These are phyloP conservation scores for Notolepis coatsorum DNA, from an alignment of 2,797 vertebrate species.

Conservation along the genomic window DNA sequence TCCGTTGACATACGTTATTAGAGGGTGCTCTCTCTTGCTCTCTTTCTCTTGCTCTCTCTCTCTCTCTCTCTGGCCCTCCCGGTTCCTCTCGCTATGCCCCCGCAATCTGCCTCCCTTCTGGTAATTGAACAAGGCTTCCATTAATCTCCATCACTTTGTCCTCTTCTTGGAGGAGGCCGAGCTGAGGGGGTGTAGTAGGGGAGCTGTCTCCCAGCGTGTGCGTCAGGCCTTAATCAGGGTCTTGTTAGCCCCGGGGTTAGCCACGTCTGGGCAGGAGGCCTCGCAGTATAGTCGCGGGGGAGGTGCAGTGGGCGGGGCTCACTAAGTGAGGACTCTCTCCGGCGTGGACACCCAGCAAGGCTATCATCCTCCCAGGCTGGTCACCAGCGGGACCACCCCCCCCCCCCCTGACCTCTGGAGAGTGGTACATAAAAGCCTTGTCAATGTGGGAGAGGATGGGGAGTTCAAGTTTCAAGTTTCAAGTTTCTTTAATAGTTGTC, in stretches of 20 bases:
- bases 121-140: slow-evolving; percentile 63
- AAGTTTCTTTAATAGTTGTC: no score
- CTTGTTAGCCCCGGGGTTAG: slow-evolving; percentile 60
- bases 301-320: slow-evolving; percentile 19
- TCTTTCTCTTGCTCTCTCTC: no score
- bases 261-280: slow-evolving; percentile 18
- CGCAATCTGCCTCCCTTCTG: slow-evolving; percentile 42
- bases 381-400: slow-evolving; percentile 6
- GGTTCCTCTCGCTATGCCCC: slow-evolving; percentile 37
- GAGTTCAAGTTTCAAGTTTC: no score
- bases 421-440: no score
- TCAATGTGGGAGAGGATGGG: no score
- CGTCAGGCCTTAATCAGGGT: slow-evolving; percentile 73
- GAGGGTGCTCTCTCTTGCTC: no score
- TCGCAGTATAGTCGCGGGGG: no score
- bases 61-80: slow-evolving; percentile 45
- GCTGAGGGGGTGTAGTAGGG: slow-evolving; percentile 33
- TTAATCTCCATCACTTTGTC: slow-evolving; percentile 75
- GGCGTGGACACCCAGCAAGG: background rate
- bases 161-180: slow-evolving; percentile 30
- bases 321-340: background rate
- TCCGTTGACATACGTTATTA: slow-evolving; percentile 54
- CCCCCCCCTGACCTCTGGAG: background rate
- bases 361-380: slow-evolving; percentile 19
- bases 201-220: slow-evolving; percentile 56